These are phyloP conservation scores for Eutolmus rufibarbis DNA, from an alignment of 2,888 invertebrate genomes.

Conservation along the genomic window DNA sequence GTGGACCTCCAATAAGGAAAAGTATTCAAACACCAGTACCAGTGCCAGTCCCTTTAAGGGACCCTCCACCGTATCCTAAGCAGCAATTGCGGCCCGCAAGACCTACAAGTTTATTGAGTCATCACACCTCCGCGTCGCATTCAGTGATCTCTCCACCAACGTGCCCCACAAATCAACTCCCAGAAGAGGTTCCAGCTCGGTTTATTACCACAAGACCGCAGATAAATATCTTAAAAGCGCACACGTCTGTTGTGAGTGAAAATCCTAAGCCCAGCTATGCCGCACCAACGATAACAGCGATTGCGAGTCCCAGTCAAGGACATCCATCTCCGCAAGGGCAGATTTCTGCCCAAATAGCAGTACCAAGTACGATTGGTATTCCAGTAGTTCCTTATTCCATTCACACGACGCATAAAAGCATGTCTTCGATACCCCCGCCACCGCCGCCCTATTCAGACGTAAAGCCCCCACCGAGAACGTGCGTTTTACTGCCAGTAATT, in stretches of 20 bases:
- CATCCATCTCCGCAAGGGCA: conserved; percentile 51
- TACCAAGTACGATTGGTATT: conserved; percentile 59
- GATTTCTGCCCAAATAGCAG: conserved; percentile 60
- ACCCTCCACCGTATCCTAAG: conserved; percentile 73
- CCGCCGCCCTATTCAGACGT: conserved; percentile 64
- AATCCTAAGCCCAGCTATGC: conserved; percentile 70
- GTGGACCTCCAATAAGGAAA: conserved; percentile 58
- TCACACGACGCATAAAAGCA: conserved; percentile 71
- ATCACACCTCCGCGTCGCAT: conserved; percentile 44
- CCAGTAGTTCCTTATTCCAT: conserved; percentile 66
- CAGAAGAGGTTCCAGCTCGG: conserved; percentile 77
- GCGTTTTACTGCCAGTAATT: conserved; percentile 69
- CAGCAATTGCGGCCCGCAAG: conserved; percentile 62
- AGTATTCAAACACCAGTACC: conserved; percentile 42
- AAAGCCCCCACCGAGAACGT: conserved; percentile 64
- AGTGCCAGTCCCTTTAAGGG: conserved; percentile 62
- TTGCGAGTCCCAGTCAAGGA: conserved; percentile 44
- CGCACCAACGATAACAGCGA: conserved; percentile 59
- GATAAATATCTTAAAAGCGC: conserved; percentile 78
- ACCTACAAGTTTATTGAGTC: conserved; percentile 60
- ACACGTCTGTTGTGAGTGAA: conserved; percentile 73
- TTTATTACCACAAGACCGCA: conserved; percentile 80
- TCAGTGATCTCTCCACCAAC: conserved; percentile 58
- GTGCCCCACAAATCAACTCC: conserved; percentile 61
- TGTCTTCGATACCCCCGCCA: conserved; percentile 65